Conservation (phyloP, 1,140 invertebrate genomes). For the Eumeta japonica region DNA sequence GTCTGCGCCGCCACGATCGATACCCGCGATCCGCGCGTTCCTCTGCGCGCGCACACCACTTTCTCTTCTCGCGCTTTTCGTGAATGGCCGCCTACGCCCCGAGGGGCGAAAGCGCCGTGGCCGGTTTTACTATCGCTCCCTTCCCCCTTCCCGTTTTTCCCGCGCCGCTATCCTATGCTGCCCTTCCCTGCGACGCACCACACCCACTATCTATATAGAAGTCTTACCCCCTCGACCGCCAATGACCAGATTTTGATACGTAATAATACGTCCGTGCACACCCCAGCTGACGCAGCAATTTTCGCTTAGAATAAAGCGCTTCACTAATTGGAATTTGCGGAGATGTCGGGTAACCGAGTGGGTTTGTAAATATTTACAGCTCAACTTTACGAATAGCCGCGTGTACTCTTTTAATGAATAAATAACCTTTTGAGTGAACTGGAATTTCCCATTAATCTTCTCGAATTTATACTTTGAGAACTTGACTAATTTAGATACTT, state of each 20-base stretch:
- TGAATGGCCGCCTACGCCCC: constrained; percentile 34
- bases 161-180: constrained; percentile 8
- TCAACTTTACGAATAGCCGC: no score
- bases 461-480: no score
- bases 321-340: no score
- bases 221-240: constrained; percentile 12
- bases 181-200: constrained; percentile 13
- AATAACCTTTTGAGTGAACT: no score
- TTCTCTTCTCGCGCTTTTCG: constrained; percentile 25
- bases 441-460: no score
- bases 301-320: no score
- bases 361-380: no score
- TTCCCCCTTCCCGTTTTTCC: constrained; percentile 30
- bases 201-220: constrained; percentile 6
- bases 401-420: no score
- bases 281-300: not conserved
- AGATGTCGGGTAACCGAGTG: no score
- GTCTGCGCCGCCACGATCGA: constrained; percentile 23
- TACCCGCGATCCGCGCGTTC: constrained; percentile 27
- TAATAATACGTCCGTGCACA: not conserved
- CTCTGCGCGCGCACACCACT: constrained; percentile 38
- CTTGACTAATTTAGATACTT: no score
- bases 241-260: constrained; percentile 11
- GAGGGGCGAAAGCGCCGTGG: constrained; percentile 23
- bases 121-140: constrained; percentile 45